Evolutionary conservation across 2,888 invertebrate species (phyloP).

Genomic region (Ophonus ardosiacus): DNA sequence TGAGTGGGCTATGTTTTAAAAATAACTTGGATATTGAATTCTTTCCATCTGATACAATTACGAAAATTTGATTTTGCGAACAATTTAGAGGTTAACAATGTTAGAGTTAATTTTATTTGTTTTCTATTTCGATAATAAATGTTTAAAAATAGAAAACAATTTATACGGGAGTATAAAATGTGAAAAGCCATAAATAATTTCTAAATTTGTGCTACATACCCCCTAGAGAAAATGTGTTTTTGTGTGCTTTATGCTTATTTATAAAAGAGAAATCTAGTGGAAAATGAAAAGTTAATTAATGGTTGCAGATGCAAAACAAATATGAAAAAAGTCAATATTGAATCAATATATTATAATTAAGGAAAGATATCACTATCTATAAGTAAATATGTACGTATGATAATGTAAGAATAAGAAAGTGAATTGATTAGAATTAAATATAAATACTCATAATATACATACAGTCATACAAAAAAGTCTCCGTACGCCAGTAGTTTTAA

Average conservation of each 20-base stretch:
- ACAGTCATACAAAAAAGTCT: too few species aligned
- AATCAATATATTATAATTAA: too few species aligned
- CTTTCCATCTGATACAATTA: background rate
- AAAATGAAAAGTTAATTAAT: background rate
- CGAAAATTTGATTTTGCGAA: background rate
- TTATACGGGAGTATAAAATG: background rate
- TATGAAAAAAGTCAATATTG: too few species aligned
- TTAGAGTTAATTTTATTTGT: background rate
- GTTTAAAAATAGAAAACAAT: background rate
- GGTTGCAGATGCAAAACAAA: too few species aligned
- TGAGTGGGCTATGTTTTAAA: conserved; percentile 3
- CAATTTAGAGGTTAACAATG: background rate
- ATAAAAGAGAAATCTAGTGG: background rate
- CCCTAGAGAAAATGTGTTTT: background rate
- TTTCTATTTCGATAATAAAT: background rate
- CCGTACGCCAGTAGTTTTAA: too few species aligned
- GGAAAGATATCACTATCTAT: too few species aligned
- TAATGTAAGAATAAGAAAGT: too few species aligned
- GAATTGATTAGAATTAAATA: too few species aligned
- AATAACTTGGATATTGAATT: background rate
- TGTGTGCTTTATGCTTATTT: background rate
- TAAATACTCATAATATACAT: too few species aligned
- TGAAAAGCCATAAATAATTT: background rate
- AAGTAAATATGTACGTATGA: too few species aligned
- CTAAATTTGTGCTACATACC: background rate